Conservation (phyloP, 53 echinoderm and acorn worm genomes). For the Luidia sarsii region DNA sequence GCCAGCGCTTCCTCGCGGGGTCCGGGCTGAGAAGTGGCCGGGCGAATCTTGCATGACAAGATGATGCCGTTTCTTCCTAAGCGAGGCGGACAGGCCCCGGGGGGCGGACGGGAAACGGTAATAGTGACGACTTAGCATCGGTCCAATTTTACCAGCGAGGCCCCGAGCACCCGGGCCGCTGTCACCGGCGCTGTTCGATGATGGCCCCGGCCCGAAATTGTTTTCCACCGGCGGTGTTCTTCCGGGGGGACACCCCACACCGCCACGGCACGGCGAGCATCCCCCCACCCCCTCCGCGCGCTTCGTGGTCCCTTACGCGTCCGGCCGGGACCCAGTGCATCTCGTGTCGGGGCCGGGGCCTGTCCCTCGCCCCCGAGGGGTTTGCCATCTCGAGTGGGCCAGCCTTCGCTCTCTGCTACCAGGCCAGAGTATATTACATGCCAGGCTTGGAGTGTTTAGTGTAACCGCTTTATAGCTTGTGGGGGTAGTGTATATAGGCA, state of each 20-base stretch:
- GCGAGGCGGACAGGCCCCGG: conserved; percentile 29
- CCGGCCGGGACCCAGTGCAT: not conserved
- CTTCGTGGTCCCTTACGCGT: too few species aligned
- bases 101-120: conserved; percentile 12
- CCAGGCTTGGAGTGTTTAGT: conserved; percentile 51
- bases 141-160: conserved; percentile 39
- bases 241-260: conserved; percentile 20
- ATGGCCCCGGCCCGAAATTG: conserved; percentile 27
- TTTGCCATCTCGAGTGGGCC: not conserved
- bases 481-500: too few species aligned
- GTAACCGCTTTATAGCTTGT: conserved; percentile 47
- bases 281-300: too few species aligned
- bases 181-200: not conserved
- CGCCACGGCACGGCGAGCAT: too few species aligned
- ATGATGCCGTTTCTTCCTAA: conserved; percentile 30
- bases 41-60: conserved; percentile 14
- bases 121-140: conserved; percentile 55
- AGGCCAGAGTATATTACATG: conserved; percentile 54
- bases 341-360: not conserved
- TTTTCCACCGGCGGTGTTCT: conserved; percentile 15
- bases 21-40: conserved; percentile 3
- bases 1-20: too few species aligned
- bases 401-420: conserved; percentile 18
- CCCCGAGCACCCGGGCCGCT: not conserved
- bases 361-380: conserved; percentile 16